Conservation (phyloP, 2,797 vertebrate species). For the Perdix hodgsoniae region DNA sequence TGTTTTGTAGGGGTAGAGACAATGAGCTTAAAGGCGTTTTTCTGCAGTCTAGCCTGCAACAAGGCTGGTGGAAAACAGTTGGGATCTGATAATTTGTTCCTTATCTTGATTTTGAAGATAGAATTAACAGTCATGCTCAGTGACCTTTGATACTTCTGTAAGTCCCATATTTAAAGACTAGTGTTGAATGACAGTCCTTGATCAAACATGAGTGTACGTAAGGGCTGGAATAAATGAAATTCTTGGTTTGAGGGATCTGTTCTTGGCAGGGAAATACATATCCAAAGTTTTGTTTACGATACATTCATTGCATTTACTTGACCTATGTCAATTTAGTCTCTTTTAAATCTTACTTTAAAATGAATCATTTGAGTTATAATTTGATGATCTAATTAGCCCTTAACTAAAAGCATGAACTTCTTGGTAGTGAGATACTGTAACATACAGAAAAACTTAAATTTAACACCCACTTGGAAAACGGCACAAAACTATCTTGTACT, state of each 20-base stretch:
- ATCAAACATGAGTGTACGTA: background rate
- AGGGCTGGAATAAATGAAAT: background rate
- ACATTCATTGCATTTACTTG: background rate
- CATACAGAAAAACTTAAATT: background rate
- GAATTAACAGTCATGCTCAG: background rate
- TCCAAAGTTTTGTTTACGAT: background rate
- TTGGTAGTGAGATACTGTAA: background rate
- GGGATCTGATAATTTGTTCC: background rate
- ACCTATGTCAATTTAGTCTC: background rate
- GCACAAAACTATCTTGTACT: background rate
- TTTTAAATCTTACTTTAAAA: background rate
- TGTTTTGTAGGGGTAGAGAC: background rate
- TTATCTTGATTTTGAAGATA: background rate
- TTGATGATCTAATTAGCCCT: background rate
- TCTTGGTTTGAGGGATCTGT: background rate
- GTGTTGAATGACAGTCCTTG: background rate
- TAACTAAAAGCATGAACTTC: background rate
- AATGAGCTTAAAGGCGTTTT: background rate
- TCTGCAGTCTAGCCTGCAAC: background rate
- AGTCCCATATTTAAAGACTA: background rate
- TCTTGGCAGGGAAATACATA: background rate
- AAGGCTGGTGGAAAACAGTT: background rate
- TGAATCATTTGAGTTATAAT: background rate
- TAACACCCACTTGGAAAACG: background rate
- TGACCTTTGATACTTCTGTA: background rate